Evolutionary conservation across 92 coral and sea anemone species (phyloP).

Genomic region (Anthopleura xanthogrammica): DNA sequence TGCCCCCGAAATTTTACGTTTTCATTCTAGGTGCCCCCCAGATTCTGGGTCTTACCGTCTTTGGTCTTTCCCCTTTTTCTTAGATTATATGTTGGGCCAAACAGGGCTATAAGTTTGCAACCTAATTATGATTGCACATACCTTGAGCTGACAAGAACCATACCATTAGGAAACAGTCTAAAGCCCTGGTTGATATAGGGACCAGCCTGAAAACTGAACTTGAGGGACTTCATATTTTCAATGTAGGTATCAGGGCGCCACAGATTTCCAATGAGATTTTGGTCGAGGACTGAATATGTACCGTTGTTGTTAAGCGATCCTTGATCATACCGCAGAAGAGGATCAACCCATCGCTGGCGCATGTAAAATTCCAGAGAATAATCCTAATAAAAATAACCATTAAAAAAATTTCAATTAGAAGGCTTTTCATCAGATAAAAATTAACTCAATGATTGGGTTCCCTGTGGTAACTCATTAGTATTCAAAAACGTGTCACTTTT

Average conservation of each 20-base stretch:
- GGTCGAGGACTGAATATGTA: slow-evolving; percentile 59
- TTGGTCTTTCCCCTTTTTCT: no score
- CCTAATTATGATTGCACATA: background rate
- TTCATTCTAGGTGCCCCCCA: no score
- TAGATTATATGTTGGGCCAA: no score
- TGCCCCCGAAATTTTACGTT: no score
- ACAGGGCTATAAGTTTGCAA: no score
- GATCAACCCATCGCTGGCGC: slow-evolving; percentile 78
- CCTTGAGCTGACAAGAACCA: slow-evolving; percentile 67
- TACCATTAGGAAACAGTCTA: slow-evolving; percentile 71
- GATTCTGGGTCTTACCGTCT: no score
- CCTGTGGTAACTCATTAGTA: background rate
- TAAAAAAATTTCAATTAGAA: background rate
- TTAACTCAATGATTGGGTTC: background rate
- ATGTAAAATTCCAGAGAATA: slow-evolving; percentile 72
- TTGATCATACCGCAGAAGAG: slow-evolving; percentile 42
- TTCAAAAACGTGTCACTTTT: background rate
- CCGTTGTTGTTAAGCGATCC: slow-evolving; percentile 29
- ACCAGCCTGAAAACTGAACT: slow-evolving; percentile 44
- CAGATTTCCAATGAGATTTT: slow-evolving; percentile 41
- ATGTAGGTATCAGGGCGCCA: slow-evolving; percentile 83
- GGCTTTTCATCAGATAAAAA: no score
- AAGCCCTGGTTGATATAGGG: slow-evolving; percentile 71
- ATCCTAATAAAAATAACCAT: slow-evolving; percentile 21
- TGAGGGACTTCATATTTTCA: slow-evolving; percentile 61